A percentile compares a stretch with the other conserved stretches of the same genome.
Evolutionary conservation across 1,140 invertebrate genomes (phyloP).

Genomic region (Drosophila willistoni): DNA sequence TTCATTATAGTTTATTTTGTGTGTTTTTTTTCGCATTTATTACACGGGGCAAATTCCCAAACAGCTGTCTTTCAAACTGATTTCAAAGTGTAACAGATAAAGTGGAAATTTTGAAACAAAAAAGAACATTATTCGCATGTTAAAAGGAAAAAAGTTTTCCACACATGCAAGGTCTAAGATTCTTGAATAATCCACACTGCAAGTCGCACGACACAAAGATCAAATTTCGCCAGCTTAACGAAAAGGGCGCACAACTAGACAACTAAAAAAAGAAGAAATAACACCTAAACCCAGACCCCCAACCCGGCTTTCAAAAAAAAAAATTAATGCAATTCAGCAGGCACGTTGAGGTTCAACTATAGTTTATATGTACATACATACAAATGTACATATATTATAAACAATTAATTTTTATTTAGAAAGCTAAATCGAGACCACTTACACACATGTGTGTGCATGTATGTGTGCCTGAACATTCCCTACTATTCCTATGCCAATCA

Average conservation of each 20-base stretch:
- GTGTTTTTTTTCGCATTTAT: not conserved
- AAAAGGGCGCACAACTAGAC: constrained; percentile 54
- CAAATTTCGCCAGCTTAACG: constrained; percentile 60
- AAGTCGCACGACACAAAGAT: constrained; percentile 57
- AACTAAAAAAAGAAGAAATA: constrained; percentile 9
- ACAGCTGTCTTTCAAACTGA: constrained; percentile 22
- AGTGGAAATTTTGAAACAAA: constrained; percentile 58
- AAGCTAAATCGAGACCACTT: constrained; percentile 47
- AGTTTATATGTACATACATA: constrained; percentile 23
- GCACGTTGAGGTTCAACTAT: constrained; percentile 48
- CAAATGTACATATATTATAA: constrained; percentile 64
- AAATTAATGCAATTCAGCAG: constrained; percentile 73
- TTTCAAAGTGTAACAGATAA: constrained; percentile 46
- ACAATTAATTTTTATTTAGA: constrained; percentile 79
- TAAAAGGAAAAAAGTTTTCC: constrained; percentile 54
- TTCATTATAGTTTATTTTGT: not conserved
- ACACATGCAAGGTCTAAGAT: constrained; percentile 31
- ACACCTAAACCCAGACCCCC: constrained; percentile 22
- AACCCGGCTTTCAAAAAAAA: constrained; percentile 63
- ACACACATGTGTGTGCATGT: constrained; percentile 2
- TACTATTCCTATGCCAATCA: constrained; percentile 25
- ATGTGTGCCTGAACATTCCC: not conserved
- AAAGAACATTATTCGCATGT: constrained; percentile 51
- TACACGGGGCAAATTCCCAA: constrained; percentile 34
- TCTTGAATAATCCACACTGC: constrained; percentile 1